Base-by-base conservation (phyloP, 2,797 vertebrate genomes). In the Megaceryle alcyon region DNA sequence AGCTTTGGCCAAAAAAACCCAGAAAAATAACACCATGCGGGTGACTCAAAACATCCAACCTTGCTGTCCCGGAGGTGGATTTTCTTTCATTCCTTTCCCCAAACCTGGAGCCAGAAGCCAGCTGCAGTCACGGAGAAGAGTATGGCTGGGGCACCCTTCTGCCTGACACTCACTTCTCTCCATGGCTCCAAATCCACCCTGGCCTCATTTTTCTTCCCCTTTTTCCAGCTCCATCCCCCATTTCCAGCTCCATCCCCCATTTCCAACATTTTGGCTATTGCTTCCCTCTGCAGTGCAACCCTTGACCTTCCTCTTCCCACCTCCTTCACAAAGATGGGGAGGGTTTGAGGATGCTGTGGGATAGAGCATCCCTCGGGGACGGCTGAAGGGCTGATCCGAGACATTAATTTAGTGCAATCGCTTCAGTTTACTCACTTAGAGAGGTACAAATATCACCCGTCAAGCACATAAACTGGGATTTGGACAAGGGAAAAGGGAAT, bases 81-180 rank as follows among this genome's bases (percentile, higher is more conserved):
- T 69, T 68, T 21, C 76, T 94, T 94, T 81, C 53, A 0, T 8
- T 43, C 5, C 23, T 39, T n/a, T 73, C 46, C 71, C 71, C 82
- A 48, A 65, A 57, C 7, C 19, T 21, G 1, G 75, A 35, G 75
- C 49, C 46, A 21, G 68, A 17, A 80, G 37, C 28, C 0, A 1
- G 23, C 44, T 3, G 7, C 44, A 22, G 73, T 4, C 73, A n/a
- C 0, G 0, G 60, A 66, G 71, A 28, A 39, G 14, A 0, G 0
- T 14, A 26, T 53, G 57, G 33, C 46, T 1, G 14, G 33, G 16
- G 7, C 8, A 35, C 48, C 6, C n/a, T 59, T 28, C 60, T 0
- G 2, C 28, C 26, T 77, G 22, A 14, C 4, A 0, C 5, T 29
- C 7, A 0, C 31, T 13, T 64, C 68, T 41, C 16, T 29, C 71